Evolutionary conservation across 2,113 vertebrate species (phyloP), one percentile per base, ranked within the genome.

Genomic region (Lasiurus borealis): DNA sequence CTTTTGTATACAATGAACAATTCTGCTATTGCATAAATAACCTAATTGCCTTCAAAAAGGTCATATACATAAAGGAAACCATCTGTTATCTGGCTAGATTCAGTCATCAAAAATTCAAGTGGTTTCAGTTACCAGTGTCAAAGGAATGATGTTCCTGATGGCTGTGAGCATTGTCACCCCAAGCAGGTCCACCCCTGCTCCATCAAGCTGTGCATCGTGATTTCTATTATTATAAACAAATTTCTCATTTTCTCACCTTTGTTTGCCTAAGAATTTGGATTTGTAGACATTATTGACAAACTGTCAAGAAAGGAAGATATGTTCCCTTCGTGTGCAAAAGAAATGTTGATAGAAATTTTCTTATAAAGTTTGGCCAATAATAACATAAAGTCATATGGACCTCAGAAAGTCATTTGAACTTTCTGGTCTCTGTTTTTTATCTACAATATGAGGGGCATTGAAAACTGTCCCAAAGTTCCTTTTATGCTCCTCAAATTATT

Each of bases 1-100:
- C 80, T 59, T 66, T 54, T 95, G 8, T 69, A 81, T 86, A 77
- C 95, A 97, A 97, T 73, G 0, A 93, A 86, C 87, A 15, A 40
- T 72, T 96, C 92, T 96, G 19, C 57, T 92, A 85, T 19, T 91
- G 94, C 8, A 80, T 71, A 94, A 95, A 88, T 96, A 93, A 72
- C 93, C 29, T 90, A 86, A 97, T 84, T 94, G 40, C 85, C 29
- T 93, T 34, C 68, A 94, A 4, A 93, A 86, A 90, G 66, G 23
- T 87, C 66, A 78, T 34, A 84, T 10, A 89, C 19, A 85, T 86
- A 82, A 93, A 77, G 75, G 52, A 48, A 92, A 25, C 27, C 46
- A 83, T 93, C 69, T 94, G 66, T 46, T 75, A 64, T 66, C 66
- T 83, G 44, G 34, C 29, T 94, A 64, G 50, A 80, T 90, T 90